Percentiles rank a stretch among this genome's conserved stretches.
phyloP scores from a whole-genome alignment of 2,888 invertebrate species.

The Calliscelio sp. region DNA sequence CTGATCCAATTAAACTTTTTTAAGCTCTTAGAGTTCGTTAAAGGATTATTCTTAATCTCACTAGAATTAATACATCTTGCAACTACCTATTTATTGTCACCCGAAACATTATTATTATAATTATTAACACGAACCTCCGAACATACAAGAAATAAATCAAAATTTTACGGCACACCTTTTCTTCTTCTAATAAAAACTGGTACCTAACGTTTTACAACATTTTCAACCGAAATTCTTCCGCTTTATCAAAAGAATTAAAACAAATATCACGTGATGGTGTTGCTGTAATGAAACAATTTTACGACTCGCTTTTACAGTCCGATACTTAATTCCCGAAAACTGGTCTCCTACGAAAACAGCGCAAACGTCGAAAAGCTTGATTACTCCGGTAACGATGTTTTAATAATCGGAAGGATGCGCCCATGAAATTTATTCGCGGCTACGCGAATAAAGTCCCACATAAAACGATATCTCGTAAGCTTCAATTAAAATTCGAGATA shows the following conservation, averaged over 20 bases:
- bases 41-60: constrained; percentile 12
- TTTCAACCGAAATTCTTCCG: no score
- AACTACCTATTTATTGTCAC: no score
- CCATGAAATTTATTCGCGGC: constrained; percentile 31
- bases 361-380: constrained; percentile 25
- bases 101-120: no score
- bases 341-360: constrained; percentile 11
- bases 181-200: not conserved
- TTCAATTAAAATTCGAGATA: constrained; percentile 68
- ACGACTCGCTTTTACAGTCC: constrained; percentile 22
- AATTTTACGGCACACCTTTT: no score
- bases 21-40: constrained; percentile 4
- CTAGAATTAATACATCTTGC: constrained; percentile 18
- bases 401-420: constrained; percentile 47
- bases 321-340: constrained; percentile 39
- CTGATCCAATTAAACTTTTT: constrained; percentile 34
- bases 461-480: constrained; percentile 56
- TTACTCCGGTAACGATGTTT: constrained; percentile 41
- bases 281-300: constrained; percentile 23
- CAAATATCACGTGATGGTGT: constrained; percentile 13
- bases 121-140: no score
- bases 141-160: no score
- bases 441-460: constrained; percentile 40
- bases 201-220: no score
- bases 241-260: constrained; percentile 4